These are phyloP conservation scores for Chloebia gouldiae DNA, from an alignment of 2,113 vertebrate genomes.

Conservation along the genomic window DNA sequence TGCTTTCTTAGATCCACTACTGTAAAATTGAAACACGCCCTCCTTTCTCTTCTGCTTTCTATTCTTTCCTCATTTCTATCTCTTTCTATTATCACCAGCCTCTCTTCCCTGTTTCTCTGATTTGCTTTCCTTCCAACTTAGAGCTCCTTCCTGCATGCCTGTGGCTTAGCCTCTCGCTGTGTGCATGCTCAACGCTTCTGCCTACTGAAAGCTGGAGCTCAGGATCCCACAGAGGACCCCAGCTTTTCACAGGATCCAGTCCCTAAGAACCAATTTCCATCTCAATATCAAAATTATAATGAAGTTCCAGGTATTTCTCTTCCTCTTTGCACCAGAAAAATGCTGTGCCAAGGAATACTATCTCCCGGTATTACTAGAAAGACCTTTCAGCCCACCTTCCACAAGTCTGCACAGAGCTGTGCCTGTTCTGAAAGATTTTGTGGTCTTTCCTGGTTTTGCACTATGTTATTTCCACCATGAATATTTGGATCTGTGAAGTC, in stretches of 20 bases:
- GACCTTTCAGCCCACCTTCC: background rate
- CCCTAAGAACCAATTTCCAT: background rate
- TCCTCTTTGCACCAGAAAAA: background rate
- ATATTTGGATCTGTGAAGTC: background rate
- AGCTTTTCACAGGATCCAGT: background rate
- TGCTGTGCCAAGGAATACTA: background rate
- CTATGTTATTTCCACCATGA: background rate
- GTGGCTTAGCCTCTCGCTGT: accelerated
- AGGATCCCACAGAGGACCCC: background rate
- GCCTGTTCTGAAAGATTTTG: background rate
- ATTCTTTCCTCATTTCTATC: background rate
- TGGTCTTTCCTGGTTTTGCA: background rate
- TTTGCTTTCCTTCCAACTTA: background rate
- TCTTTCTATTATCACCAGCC: background rate
- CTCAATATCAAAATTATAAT: background rate
- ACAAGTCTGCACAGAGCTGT: background rate
- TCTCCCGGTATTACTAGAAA: background rate
- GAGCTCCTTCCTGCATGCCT: background rate
- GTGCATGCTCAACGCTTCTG: accelerated
- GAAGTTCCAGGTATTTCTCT: background rate
- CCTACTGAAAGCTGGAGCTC: background rate
- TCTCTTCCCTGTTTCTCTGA: background rate
- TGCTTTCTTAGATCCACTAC: background rate
- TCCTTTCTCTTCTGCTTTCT: background rate
- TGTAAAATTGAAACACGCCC: background rate